These are phyloP conservation scores for Novumbra hubbsi DNA, from an alignment of 2,797 vertebrate genomes.

Conservation along the genomic window DNA sequence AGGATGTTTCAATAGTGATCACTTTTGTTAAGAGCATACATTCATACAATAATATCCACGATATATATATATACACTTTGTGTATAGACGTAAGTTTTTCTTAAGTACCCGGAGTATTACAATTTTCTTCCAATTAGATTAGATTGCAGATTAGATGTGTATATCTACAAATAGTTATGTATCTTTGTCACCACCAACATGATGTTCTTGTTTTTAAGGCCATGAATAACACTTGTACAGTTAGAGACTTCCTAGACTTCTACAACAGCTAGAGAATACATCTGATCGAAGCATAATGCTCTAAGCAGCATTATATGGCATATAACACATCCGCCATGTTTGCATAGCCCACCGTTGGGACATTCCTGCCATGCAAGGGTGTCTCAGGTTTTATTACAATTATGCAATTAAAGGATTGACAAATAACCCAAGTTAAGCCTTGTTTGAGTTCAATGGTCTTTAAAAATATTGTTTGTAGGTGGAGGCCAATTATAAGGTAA, in stretches of 20 bases:
- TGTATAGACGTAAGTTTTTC: not conserved
- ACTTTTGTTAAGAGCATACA: too few relatives aligned
- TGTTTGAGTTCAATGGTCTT: not conserved
- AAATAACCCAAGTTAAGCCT: not conserved
- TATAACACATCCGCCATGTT: not conserved
- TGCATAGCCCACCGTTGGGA: not conserved
- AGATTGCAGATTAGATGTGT: constrained; percentile 8
- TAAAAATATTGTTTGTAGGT: too few relatives aligned
- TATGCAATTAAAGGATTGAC: not conserved
- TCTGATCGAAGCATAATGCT: constrained; percentile 34
- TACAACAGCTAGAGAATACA: too few relatives aligned
- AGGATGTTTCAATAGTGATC: too few relatives aligned
- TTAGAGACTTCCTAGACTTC: constrained; percentile 33
- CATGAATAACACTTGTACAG: constrained; percentile 30
- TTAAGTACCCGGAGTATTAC: not conserved
- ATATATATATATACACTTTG: too few relatives aligned
- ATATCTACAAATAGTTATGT: constrained; percentile 17
- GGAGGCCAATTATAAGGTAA: too few relatives aligned
- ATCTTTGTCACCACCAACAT: constrained; percentile 25
- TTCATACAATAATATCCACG: too few relatives aligned
- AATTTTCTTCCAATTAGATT: constrained; percentile 1
- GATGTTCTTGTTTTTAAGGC: constrained; percentile 24
- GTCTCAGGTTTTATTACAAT: not conserved
- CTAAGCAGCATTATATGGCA: constrained; percentile 11
- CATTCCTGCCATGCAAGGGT: not conserved